A percentile compares a stretch with the other conserved stretches of the same genome.
These are phyloP conservation scores for Distichodus sexfasciatus DNA, from an alignment of 2,797 vertebrate genomes.

Conservation along the genomic window DNA sequence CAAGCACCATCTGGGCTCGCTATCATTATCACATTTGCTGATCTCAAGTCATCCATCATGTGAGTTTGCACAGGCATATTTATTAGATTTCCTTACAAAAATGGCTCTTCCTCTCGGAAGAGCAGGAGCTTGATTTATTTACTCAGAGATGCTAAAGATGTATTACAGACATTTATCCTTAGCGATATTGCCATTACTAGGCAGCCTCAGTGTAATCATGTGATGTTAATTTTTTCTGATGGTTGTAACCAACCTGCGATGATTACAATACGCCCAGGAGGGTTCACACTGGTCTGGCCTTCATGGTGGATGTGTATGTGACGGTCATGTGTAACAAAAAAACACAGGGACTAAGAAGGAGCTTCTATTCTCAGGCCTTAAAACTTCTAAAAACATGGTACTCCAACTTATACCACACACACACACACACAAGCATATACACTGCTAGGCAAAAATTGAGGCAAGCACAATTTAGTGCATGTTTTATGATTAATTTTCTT, in stretches of 20 bases:
- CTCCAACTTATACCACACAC: background rate
- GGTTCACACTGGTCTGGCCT: conserved; percentile 15
- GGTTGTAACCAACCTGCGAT: conserved; percentile 40
- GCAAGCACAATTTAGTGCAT: no score
- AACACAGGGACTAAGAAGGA: no score
- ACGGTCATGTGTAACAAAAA: conserved; percentile 20
- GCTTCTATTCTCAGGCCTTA: no score
- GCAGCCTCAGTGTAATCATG: conserved; percentile 6
- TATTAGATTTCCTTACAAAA: conserved; percentile 36
- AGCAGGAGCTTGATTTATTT: conserved; percentile 16
- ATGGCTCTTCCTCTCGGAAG: conserved; percentile 10
- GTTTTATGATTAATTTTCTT: no score
- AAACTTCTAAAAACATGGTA: no score
- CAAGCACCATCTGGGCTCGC: background rate
- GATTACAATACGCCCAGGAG: background rate
- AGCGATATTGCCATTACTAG: conserved; percentile 9
- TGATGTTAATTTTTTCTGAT: conserved; percentile 18
- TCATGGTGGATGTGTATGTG: conserved; percentile 6
- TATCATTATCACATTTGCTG: conserved; percentile 3
- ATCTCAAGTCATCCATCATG: background rate
- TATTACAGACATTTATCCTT: conserved; percentile 52
- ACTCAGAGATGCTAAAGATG: conserved; percentile 27
- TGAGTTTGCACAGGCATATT: background rate
- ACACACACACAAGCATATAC: no score
- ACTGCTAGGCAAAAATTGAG: no score